Conservation (phyloP, 1,140 invertebrate species). For the Hesperophylax magnus region DNA sequence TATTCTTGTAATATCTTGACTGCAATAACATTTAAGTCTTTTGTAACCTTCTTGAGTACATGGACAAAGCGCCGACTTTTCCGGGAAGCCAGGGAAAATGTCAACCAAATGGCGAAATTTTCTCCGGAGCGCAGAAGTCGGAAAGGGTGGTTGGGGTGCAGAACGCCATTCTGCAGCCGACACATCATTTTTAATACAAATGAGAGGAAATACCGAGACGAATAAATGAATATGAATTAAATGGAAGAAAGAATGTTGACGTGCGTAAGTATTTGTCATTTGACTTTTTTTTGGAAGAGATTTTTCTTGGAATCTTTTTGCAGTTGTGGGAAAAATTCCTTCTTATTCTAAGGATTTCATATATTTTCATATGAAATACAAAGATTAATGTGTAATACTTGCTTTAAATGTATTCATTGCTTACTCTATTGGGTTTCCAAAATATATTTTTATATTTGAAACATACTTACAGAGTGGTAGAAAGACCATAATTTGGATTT, state of each 20-base stretch:
- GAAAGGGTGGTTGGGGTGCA: slow-evolving; percentile 1
- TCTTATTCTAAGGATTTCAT: too few species aligned
- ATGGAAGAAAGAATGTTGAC: slow-evolving; percentile 14
- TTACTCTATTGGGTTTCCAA: too few species aligned
- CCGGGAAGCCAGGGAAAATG: slow-evolving; percentile 37
- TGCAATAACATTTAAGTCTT: slow-evolving; percentile 23
- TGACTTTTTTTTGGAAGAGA: background rate
- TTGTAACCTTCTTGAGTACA: slow-evolving; percentile 6
- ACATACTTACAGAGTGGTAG: too few species aligned
- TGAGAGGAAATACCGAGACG: slow-evolving; percentile 72
- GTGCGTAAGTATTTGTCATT: slow-evolving; percentile 32
- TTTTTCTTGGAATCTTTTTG: background rate
- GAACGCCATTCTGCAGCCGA: slow-evolving; percentile 62
- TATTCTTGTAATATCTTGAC: background rate
- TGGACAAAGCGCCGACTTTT: slow-evolving; percentile 43
- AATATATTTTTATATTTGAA: too few species aligned
- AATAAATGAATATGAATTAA: slow-evolving; percentile 71
- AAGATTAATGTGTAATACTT: too few species aligned
- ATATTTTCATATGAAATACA: too few species aligned
- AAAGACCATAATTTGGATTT: too few species aligned
- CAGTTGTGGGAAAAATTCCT: background rate
- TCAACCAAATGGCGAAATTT: slow-evolving; percentile 43
- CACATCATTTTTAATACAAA: slow-evolving; percentile 74
- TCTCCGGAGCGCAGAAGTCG: background rate
- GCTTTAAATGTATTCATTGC: too few species aligned